Base-by-base conservation (phyloP, 64 coral and sea anemone species). In the Dendronephthya gigantea region DNA sequence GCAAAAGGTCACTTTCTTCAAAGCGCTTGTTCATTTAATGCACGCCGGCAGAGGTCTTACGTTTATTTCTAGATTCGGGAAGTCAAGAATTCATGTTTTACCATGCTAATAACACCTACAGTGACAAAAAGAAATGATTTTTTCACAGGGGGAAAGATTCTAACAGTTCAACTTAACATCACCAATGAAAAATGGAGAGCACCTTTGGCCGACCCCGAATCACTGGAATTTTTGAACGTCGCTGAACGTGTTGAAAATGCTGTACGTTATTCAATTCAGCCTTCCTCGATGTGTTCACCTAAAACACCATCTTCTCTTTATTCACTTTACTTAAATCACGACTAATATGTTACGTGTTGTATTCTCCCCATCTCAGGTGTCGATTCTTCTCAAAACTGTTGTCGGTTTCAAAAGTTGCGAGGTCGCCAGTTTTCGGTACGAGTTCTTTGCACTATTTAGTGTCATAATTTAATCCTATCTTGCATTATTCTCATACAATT, bases 191-290 rank as follows among this genome's bases (percentile, higher is more conserved):
- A 88, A 8, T 98, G 91, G 41, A 90, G 84, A 11, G 82, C 82
- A 56, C 84, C 30, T 30, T 36, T 98, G 48, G 88, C 50, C 28
- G 92, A 98, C 30, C 84, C 89, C 43, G 95, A 98, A 82, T 98
- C 95, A 16, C 90, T 98, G 33, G 95, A 98, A 56, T 98, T 93
- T 75, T 86, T 98, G n/a, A 98, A 93, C 76, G 74, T 98, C 19
- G 95, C 92, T 23, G 95, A 93, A 48, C 93, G 89, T 41, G 82
- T 98, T 14, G 92, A 98, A 90, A 88, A 90, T 34, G 95, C 92
- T 43, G 95, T 98, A 90, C 91, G 95, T 74, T 50, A 22, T 28
- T 50, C 36, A 82, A 19, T 48, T 43, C 27, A 39, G 4, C 27
- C n/a, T n/a, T n/a, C n/a, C n/a, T n/a, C n/a, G n/a, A n/a, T n/a